phyloP scores from a whole-genome alignment of 1,140 invertebrate species.

The Bombus difficillimus region DNA sequence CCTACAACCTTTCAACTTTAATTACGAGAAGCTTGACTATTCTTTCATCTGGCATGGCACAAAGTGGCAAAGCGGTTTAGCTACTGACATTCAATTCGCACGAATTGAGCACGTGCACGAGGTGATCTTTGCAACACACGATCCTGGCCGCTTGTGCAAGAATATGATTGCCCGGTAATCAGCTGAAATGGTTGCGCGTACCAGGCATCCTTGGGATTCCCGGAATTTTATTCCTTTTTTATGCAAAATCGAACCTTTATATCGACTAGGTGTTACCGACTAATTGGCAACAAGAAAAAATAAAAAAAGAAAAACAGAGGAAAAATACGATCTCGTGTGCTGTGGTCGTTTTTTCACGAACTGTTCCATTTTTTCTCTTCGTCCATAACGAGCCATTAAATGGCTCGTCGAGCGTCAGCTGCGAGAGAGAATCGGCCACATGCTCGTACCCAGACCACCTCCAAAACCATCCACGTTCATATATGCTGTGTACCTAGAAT shows the following conservation, averaged over 20 bases:
- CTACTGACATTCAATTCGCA: constrained; percentile 39
- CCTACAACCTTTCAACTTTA: background rate
- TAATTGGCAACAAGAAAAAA: background rate
- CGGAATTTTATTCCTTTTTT: background rate
- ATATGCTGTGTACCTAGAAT: background rate
- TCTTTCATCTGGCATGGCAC: too few species aligned
- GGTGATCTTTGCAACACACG: constrained; percentile 20
- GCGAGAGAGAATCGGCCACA: constrained; percentile 26
- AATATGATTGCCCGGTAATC: constrained; percentile 45
- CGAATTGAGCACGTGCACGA: constrained; percentile 28
- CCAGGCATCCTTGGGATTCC: constrained; percentile 25
- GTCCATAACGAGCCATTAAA: constrained; percentile 31
- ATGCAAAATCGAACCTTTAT: background rate
- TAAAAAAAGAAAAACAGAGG: background rate
- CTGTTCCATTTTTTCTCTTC: constrained; percentile 9
- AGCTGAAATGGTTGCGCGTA: constrained; percentile 21
- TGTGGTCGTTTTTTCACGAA: background rate
- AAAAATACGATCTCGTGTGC: background rate
- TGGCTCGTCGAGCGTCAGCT: constrained; percentile 35
- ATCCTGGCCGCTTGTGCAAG: constrained; percentile 33
- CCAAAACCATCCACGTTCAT: background rate
- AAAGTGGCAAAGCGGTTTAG: background rate
- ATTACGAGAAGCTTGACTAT: background rate
- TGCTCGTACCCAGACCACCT: background rate
- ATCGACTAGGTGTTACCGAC: background rate